phyloP scores from a whole-genome alignment of 2,797 vertebrate genomes.

The Parambassis ranga region DNA sequence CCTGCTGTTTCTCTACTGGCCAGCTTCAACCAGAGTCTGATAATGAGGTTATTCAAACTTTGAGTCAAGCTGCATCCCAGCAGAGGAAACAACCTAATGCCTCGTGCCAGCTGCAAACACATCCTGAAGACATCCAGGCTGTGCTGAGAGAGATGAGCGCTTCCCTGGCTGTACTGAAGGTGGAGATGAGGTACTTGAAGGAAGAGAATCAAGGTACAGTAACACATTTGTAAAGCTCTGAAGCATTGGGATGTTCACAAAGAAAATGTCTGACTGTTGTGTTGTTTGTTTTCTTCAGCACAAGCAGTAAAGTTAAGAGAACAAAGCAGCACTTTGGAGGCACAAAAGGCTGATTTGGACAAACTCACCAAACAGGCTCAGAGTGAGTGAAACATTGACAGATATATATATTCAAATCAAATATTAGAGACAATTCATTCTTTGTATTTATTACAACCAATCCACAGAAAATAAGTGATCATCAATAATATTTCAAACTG shows the following conservation, averaged over 20 bases:
- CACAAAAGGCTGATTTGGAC: not conserved
- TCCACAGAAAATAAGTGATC: no score
- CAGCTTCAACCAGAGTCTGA: not conserved
- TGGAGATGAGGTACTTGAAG: constrained; percentile 25
- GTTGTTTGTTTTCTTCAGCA: not conserved
- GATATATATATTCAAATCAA: no score
- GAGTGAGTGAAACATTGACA: no score
- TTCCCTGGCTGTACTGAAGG: constrained; percentile 17
- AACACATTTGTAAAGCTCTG: accelerated
- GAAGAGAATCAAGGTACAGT: constrained; percentile 31
- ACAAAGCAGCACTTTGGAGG: no score
- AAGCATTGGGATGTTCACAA: not conserved
- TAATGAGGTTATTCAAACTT: constrained; percentile 15
- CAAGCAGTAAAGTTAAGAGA: constrained; percentile 12
- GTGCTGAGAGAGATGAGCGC: constrained; percentile 48
- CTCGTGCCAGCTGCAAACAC: not conserved
- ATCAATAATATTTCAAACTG: no score
- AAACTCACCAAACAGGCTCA: not conserved
- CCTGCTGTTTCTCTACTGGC: constrained; percentile 5
- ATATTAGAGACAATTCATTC: no score
- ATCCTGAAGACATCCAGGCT: constrained; percentile 17
- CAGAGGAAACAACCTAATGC: not conserved
- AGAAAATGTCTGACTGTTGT: accelerated
- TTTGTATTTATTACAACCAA: no score
- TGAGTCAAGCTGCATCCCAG: not conserved